These are phyloP conservation scores for Erebia palarica DNA, from an alignment of 2,888 invertebrate species.

Conservation along the genomic window DNA sequence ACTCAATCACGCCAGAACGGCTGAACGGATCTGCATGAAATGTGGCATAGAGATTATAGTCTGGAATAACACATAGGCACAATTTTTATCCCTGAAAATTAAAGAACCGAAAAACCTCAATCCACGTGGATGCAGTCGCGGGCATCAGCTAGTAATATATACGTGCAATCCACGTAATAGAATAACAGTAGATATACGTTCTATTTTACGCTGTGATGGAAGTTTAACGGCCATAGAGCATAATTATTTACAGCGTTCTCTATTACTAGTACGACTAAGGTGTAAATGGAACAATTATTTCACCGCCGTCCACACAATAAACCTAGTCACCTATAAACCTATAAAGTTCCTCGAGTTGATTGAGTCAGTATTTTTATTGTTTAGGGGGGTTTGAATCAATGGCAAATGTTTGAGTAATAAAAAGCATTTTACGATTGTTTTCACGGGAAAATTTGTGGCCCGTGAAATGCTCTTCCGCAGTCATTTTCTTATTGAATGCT, in stretches of 20 bases:
- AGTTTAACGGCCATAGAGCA: not conserved
- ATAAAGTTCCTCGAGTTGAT: constrained; percentile 78
- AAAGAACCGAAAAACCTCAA: too few species aligned
- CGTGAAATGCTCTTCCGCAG: constrained; percentile 73
- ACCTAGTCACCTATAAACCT: constrained; percentile 73
- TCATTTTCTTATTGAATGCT: constrained; percentile 69
- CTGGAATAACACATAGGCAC: too few species aligned
- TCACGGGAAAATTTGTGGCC: constrained; percentile 79
- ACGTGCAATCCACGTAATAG: not conserved
- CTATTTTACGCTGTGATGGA: not conserved
- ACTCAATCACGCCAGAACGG: too few species aligned
- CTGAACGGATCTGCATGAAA: too few species aligned
- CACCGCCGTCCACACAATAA: constrained; percentile 70
- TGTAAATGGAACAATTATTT: constrained; percentile 74
- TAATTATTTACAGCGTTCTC: constrained; percentile 22
- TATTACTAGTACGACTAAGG: constrained; percentile 53
- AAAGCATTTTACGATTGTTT: constrained; percentile 79
- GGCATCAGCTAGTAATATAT: not conserved
- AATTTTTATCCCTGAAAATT: too few species aligned
- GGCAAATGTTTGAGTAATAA: constrained; percentile 80
- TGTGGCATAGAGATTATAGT: too few species aligned
- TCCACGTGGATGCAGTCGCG: too few species aligned
- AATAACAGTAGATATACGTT: too few species aligned
- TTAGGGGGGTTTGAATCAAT: constrained; percentile 77
- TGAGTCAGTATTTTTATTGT: constrained; percentile 82